Evolutionary conservation across 2,888 invertebrate genomes (phyloP).

Genomic region (Andrena trimmerana): DNA sequence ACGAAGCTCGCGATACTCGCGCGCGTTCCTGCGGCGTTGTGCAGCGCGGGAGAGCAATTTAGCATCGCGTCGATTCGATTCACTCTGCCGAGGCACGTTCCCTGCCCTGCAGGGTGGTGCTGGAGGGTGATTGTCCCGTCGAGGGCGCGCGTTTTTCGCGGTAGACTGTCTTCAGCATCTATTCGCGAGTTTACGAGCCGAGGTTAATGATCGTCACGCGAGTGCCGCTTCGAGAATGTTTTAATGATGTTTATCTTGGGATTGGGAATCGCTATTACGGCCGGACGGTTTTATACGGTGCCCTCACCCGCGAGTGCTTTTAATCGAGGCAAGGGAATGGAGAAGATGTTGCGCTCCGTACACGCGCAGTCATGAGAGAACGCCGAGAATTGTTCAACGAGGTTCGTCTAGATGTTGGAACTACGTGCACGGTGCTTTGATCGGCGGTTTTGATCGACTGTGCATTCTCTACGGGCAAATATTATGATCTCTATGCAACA

Average conservation of each 20-base stretch:
- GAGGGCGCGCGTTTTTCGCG: slow-evolving; percentile 8
- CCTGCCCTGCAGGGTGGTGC: not conserved
- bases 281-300: not conserved
- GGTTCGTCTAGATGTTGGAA: not conserved
- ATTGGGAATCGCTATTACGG: not conserved
- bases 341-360: not conserved
- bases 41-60: not conserved
- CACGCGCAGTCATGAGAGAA: not conserved
- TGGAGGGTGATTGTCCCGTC: slow-evolving; percentile 17
- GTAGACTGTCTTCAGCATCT: not conserved
- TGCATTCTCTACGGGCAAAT: not conserved
- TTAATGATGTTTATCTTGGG: slow-evolving; percentile 29
- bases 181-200: not conserved
- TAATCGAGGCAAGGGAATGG: not conserved
- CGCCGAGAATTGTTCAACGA: slow-evolving; percentile 8
- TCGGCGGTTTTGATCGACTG: not conserved
- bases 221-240: not conserved
- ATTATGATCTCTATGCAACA: not conserved
- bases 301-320: not conserved
- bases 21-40: slow-evolving; percentile 9
- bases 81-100: not conserved
- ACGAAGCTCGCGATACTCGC: slow-evolving; percentile 5
- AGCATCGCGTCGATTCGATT: slow-evolving; percentile 32
- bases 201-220: slow-evolving; percentile 33
- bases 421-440: not conserved